Evolutionary conservation across 2,888 invertebrate species (phyloP), one percentile per base, ranked within the genome.

Genomic region (Slavum lentiscoides): DNA sequence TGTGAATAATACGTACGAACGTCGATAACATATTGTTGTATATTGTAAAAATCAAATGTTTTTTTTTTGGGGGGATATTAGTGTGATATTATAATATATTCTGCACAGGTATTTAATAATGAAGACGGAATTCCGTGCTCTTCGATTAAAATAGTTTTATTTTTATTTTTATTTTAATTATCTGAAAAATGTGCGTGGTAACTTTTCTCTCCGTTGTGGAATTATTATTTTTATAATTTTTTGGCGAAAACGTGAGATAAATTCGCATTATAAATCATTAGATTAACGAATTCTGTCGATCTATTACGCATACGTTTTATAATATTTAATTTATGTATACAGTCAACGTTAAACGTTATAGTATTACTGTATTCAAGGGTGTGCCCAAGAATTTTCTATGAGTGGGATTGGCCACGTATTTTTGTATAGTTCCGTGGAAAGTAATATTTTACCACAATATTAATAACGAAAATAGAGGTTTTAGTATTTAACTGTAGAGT

Each of bases 41-140:
- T 2, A 7, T 39, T 7, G 30, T 9, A 6, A 30, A 7, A 11
- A 30, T 62, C 62, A 8, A 62, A 62, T 62, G 30, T 62, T 62
- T 30, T 1, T 30, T 30, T 30, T 30, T 30, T 30, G 30, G n/a
- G n/a, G 13, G 13, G 61, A 17, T n/a, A 43, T 66, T 39, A 15
- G 6, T 21, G n/a, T 2, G n/a, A 21, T 15, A 66, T 66, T 43
- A n/a, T n/a, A 39, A 66, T 66, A 49, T 9, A 9, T 39, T 21
- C 21, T 21, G n/a, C n/a, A 6, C 39, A n/a, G 66, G 66, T 66
- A 66, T 43, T 66, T 66, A 66, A 66, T 66, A 7, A 39, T 11
- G 30, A 49, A 2, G 13, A 2, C 30, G n/a, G 39, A n/a, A 11
- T 66, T 43, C 37, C 66, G n/a, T n/a, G n/a, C n/a, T 39, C 39